Base-by-base conservation (phyloP, 2,888 invertebrate species). In the Orthosia gothica region DNA sequence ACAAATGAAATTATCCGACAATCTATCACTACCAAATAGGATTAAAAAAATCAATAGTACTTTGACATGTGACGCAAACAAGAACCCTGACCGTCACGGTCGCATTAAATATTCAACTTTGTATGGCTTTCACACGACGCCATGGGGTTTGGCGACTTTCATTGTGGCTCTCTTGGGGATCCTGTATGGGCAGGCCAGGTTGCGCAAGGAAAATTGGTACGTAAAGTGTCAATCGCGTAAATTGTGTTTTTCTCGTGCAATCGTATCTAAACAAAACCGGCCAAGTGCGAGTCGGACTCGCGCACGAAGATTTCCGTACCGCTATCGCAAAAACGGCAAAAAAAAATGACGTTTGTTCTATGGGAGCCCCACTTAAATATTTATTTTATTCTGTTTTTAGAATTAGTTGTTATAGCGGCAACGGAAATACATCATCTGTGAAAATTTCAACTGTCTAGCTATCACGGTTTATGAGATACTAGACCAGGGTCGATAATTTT, bases 1-100 rank as follows among this genome's bases (percentile, higher is more conserved):
- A 23, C 12, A 11, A 1, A 55, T n/a, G n/a, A 40, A 20, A 62
- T 4, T n/a, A 12, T 3, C 5, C 4, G 18, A 2, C 50, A 68
- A 49, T 65, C 11, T 49, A 64, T 32, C 65, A 54, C 40, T 16
- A 45, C 13, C 7, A 84, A 82, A 82, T 70, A 45, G 79, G 80
- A 87, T 87, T 32, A 76, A 75, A 49, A 15, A 54, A 74, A 85
- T 87, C 86, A 75, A 87, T 87, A 87, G 77, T 75, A 54, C 82
- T 87, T 75, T 80, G 88, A 87, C 86, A 79, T 61, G 61, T 65
- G 84, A 86, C 87, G 87, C 45, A 62, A 73, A 40, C 32, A 3
- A 12, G 61, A 75, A 76, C 86, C 86, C 77, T 87, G 86, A 85
- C 87, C 79, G 76, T 63, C 82, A 84, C 62, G 74, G 72, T 70